Conservation (phyloP, 2,797 vertebrate species). For the Buceros bicornis region DNA sequence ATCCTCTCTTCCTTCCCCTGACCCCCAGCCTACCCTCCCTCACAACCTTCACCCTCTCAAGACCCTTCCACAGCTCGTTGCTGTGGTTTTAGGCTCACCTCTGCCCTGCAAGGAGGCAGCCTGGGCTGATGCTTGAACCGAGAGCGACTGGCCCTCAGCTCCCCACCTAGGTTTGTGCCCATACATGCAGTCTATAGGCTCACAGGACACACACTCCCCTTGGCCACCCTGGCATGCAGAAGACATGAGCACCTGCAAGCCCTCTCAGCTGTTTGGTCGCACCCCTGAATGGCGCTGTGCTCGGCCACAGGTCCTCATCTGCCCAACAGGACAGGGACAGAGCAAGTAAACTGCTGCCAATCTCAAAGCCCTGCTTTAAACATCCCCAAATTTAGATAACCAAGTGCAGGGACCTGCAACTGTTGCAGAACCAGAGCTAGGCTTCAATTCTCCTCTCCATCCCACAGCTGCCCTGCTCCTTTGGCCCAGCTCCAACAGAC, state of each 20-base stretch:
- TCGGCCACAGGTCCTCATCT: not conserved
- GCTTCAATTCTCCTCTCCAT: not conserved
- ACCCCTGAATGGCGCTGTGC: rapidly evolving
- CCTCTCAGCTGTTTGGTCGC: rapidly evolving
- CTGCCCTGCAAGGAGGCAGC: too few species aligned
- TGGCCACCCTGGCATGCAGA: rapidly evolving
- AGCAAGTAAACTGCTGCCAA: not conserved
- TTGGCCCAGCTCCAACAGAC: not conserved
- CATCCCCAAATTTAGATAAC: not conserved
- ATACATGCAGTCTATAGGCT: not conserved
- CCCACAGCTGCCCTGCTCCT: not conserved
- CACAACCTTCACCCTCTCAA: not conserved
- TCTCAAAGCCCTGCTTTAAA: not conserved
- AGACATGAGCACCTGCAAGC: not conserved
- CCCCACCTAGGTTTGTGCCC: too few species aligned
- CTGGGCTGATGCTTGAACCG: not conserved
- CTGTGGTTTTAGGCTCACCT: not conserved
- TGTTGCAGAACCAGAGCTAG: not conserved
- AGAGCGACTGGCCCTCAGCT: not conserved
- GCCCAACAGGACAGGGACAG: not conserved
- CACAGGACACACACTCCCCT: rapidly evolving
- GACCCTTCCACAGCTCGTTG: not conserved
- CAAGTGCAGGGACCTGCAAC: too few species aligned
- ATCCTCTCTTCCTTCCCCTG: not conserved
- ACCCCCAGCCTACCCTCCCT: not conserved